Base-by-base conservation (phyloP, 2,113 vertebrate species). In the Willisornis vidua region DNA sequence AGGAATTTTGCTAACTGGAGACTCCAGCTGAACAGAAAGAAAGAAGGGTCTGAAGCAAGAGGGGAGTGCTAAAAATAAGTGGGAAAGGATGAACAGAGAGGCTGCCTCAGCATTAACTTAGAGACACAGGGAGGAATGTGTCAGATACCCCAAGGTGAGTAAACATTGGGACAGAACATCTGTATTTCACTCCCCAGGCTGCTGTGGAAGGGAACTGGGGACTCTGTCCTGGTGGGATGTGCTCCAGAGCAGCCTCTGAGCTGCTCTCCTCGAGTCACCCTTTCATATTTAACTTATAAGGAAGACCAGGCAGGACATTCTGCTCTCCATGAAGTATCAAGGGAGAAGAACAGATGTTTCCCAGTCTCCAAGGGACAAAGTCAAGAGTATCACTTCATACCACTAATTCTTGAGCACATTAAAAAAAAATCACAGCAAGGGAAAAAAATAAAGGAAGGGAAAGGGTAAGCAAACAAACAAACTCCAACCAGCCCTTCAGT, bases 321-420 rank as follows among this genome's bases (percentile, higher is more conserved):
- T 58, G 92, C 72, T 92, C 93, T 35, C 61, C 48, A 1, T 19
- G 11, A 84, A 86, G 72, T 76, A 94, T 35, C 95, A 86, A 66
- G 94, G 88, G 85, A 96, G 51, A 92, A 91, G 46, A 92, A 91
- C 92, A 94, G 96, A 95, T 94, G 91, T 91, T 91, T 76, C 48
- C 71, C 71, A 2, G 74, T 54, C 91, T 85, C 74, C 49, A 28
- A 67, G 55, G 71, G 55, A 90, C 72, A 72, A 92, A 58, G 33
- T 68, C 59, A 29, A 79, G 55, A 78, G 91, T 25, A 70, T 83
- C 87, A 16, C 68, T 76, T 73, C 83, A 80, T 51, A 81, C 55
- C 79, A 85, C 67, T 89, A 19, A 71, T 70, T 88, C 80, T 72
- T 37, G 8, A 89, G 55, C 5, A 66, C 17, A 9, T 18, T 10